These are phyloP conservation scores for Dolichopus griseipennis DNA, from an alignment of 2,888 invertebrate genomes.

Conservation along the genomic window DNA sequence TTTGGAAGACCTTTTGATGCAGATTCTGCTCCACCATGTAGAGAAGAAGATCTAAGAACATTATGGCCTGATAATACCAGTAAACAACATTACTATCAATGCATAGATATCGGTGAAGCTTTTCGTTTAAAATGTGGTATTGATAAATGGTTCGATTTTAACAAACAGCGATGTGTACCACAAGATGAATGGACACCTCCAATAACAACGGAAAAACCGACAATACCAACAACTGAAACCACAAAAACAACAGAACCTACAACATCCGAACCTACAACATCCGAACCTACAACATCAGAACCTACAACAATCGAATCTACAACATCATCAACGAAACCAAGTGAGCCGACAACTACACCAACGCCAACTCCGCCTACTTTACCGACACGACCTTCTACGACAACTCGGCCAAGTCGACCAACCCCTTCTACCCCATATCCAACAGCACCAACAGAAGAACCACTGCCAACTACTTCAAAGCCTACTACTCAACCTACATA, in stretches of 20 bases:
- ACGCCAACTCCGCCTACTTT: conserved; percentile 19
- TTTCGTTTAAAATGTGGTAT: neutral
- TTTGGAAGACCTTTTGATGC: neutral
- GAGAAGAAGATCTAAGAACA: conserved; percentile 28
- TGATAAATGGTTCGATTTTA: neutral
- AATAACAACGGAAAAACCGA: neutral
- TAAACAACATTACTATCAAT: conserved; percentile 24
- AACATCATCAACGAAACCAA: conserved; percentile 8
- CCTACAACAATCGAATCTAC: neutral
- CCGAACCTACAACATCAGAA: neutral
- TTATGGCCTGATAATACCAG: conserved; percentile 28
- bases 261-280: neutral
- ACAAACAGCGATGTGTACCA: neutral
- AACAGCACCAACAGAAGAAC: neutral
- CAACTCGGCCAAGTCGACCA: neutral
- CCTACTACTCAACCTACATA: conserved; percentile 13
- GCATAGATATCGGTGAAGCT: conserved; percentile 17
- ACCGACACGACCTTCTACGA: conserved; percentile 11
- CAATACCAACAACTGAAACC: neutral
- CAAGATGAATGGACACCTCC: neutral
- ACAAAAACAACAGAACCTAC: neutral
- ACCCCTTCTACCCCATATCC: neutral
- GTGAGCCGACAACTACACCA: conserved; percentile 11
- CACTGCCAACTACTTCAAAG: neutral
- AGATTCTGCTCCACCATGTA: conserved; percentile 21